Evolutionary conservation across 1,140 invertebrate genomes (phyloP).

Genomic region (Drosophila teissieri): DNA sequence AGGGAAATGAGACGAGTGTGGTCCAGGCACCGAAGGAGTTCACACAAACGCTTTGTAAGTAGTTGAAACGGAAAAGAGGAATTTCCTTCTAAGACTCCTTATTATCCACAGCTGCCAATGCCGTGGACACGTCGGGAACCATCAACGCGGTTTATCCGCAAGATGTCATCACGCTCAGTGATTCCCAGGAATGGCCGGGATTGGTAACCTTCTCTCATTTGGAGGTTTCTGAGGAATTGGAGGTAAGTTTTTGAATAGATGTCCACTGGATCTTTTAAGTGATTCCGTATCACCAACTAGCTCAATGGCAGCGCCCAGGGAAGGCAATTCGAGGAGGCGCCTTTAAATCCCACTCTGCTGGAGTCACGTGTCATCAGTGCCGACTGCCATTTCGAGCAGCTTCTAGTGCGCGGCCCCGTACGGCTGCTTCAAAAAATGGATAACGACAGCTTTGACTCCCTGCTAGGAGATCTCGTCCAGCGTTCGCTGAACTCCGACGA

Average conservation of each 20-base stretch:
- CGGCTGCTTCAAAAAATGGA: constrained; percentile 77
- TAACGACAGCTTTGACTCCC: constrained; percentile 50
- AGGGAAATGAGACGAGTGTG: constrained; percentile 59
- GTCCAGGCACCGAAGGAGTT: constrained; percentile 84
- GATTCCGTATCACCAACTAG: constrained; percentile 46
- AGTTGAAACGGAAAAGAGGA: not conserved
- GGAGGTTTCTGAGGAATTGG: constrained; percentile 83
- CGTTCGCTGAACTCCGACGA: constrained; percentile 60
- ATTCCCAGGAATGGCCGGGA: constrained; percentile 79
- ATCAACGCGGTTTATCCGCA: constrained; percentile 79
- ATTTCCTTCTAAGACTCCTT: too few relatives aligned
- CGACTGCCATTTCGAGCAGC: constrained; percentile 84
- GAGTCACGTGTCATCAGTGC: constrained; percentile 82
- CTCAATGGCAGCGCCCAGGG: constrained; percentile 85
- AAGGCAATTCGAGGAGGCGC: constrained; percentile 79
- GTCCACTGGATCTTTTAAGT: not conserved
- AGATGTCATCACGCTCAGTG: constrained; percentile 77
- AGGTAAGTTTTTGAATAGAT: constrained; percentile 52
- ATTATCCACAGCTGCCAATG: constrained; percentile 48
- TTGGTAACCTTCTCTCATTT: constrained; percentile 84
- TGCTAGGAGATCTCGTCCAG: constrained; percentile 76
- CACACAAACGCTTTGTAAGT: constrained; percentile 53
- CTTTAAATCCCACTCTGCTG: constrained; percentile 84
- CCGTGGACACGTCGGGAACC: constrained; percentile 61
- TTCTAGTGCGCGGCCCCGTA: constrained; percentile 84